These are phyloP conservation scores for Protonemura montana DNA, from an alignment of 2,888 invertebrate species.

Conservation along the genomic window DNA sequence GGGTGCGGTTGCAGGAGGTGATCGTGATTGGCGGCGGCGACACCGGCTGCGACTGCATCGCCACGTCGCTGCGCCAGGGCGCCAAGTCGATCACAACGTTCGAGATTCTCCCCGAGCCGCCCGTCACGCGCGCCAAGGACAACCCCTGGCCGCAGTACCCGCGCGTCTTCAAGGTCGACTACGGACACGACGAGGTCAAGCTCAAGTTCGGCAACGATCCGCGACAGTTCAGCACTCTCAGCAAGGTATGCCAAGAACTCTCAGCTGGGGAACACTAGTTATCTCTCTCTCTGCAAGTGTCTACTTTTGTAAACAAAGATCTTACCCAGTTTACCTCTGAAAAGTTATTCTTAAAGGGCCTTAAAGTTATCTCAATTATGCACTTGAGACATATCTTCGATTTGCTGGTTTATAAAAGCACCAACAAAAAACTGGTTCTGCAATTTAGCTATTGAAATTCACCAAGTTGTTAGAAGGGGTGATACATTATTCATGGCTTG, in stretches of 20 bases:
- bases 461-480: too few relatives aligned
- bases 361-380: too few relatives aligned
- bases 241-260: slow-evolving; percentile 68
- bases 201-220: slow-evolving; percentile 93
- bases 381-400: too few relatives aligned
- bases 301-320: too few relatives aligned
- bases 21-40: slow-evolving; percentile 87
- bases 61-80: slow-evolving; percentile 84
- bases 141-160: slow-evolving; percentile 99
- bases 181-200: slow-evolving; percentile 96
- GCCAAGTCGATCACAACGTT: slow-evolving; percentile 93
- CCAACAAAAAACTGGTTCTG: too few relatives aligned
- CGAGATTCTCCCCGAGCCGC: slow-evolving; percentile 96
- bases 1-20: background rate
- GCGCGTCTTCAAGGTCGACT: slow-evolving; percentile 94
- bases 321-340: too few relatives aligned
- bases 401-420: too few relatives aligned
- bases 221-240: slow-evolving; percentile 89
- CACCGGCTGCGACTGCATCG: slow-evolving; percentile 98
- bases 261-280: too few relatives aligned
- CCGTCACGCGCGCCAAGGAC: slow-evolving; percentile 77
- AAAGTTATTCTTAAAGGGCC: too few relatives aligned
- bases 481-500: too few relatives aligned
- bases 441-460: too few relatives aligned
- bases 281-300: too few relatives aligned